Base-by-base conservation (phyloP, 2,888 invertebrate species). In the Callosobruchus maculatus region DNA sequence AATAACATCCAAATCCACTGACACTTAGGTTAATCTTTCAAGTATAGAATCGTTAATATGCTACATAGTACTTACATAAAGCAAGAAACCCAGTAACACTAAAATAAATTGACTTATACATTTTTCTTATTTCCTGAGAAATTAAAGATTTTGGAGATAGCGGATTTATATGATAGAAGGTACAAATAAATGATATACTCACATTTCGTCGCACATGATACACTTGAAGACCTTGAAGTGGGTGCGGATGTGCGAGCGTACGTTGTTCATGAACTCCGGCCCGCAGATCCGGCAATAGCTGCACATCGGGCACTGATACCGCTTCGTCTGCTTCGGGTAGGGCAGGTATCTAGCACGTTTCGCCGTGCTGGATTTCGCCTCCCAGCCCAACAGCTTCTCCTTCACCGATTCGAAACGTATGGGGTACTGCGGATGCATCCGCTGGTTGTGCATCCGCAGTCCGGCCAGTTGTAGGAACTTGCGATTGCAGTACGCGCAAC, bases 141-240 rank as follows among this genome's bases (percentile, higher is more conserved):
- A n/a, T n/a, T n/a, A n/a, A n/a, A n/a, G n/a, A n/a, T n/a, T n/a
- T n/a, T n/a, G n/a, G n/a, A n/a, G n/a, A n/a, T n/a, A n/a, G n/a
- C n/a, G n/a, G n/a, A n/a, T n/a, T n/a, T n/a, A n/a, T n/a, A n/a
- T n/a, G n/a, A n/a, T n/a, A n/a, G n/a, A n/a, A n/a, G n/a, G n/a
- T n/a, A 49, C 4, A 13, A 18, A 5, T 5, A 13, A 5, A 49
- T 13, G 13, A 7, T 49, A 49, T 49, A 69, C 77, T 75, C 71
- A 77, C 77, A 71, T 74, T 22, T 67, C n/a, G 20, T 67, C 30
- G 49, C 89, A 90, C 66, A 86, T 80, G 22, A 84, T 85, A 79
- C 89, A 90, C 72, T 85, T 82, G 68, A 85, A 86, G 0, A 87
- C 83, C 73, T 87, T 86, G 5, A 86, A 83, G 77, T 90, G 89